Percentiles rank a stretch among this genome's conserved stretches.
These are phyloP conservation scores for Pteronotus mesoamericanus DNA, from an alignment of 2,797 vertebrate genomes.

Conservation along the genomic window DNA sequence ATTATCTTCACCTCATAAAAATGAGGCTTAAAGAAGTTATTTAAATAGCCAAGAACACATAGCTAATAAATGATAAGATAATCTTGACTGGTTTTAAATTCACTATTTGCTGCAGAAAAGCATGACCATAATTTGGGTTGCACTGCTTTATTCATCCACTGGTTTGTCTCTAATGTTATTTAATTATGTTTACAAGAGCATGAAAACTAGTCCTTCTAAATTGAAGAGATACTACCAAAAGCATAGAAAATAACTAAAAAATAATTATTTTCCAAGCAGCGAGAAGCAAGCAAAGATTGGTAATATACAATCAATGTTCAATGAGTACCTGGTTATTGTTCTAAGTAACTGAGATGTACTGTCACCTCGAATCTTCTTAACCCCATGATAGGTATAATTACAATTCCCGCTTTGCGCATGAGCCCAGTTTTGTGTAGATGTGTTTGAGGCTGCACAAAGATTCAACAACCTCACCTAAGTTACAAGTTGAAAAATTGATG, in stretches of 20 bases:
- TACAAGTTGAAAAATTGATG: background rate
- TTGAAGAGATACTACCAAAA: background rate
- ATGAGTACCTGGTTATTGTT: background rate
- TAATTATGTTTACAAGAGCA: background rate
- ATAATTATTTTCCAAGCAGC: background rate
- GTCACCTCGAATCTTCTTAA: background rate
- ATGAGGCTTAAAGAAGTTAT: background rate
- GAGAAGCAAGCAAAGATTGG: background rate
- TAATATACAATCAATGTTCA: background rate
- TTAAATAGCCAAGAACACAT: background rate
- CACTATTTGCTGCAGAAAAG: background rate
- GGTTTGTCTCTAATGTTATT: background rate
- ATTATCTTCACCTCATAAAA: background rate
- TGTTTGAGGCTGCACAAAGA: background rate
- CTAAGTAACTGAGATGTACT: background rate
- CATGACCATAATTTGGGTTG: background rate
- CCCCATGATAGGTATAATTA: background rate
- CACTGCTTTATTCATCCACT: background rate
- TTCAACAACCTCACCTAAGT: background rate
- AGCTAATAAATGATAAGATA: background rate
- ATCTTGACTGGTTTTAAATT: background rate
- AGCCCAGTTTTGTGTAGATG: background rate
- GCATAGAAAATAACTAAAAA: background rate
- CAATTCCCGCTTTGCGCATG: background rate
- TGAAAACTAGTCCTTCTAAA: background rate